Conservation (phyloP, 2,888 invertebrate species). For the Drosophila antonietae region DNA sequence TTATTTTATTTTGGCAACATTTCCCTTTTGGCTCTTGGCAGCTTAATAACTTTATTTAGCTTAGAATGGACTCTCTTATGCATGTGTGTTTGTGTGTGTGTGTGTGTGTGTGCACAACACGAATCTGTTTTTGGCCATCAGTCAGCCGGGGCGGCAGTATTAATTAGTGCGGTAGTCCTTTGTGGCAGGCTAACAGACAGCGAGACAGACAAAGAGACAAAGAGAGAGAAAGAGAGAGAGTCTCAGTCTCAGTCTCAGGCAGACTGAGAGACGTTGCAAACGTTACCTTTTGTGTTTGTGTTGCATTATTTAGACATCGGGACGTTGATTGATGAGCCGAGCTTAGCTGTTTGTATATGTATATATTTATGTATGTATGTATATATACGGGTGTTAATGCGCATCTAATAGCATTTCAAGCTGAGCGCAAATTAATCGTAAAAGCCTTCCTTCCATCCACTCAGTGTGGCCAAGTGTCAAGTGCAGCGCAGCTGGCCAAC, state of each 20-base stretch:
- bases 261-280: slow-evolving; percentile 5
- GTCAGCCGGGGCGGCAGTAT: slow-evolving; percentile 62
- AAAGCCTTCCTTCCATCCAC: background rate
- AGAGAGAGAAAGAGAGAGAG: background rate
- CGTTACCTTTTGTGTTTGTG: slow-evolving; percentile 37
- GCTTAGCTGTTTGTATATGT: slow-evolving; percentile 15
- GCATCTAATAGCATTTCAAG: slow-evolving; percentile 56
- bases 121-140: slow-evolving; percentile 46
- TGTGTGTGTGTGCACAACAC: slow-evolving; percentile 35
- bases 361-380: slow-evolving; percentile 2
- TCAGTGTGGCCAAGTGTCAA: slow-evolving; percentile 20
- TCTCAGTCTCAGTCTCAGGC: no score
- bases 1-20: slow-evolving; percentile 67
- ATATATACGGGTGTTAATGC: slow-evolving; percentile 61
- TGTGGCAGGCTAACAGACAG: slow-evolving; percentile 53
- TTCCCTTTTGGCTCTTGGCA: slow-evolving; percentile 51
- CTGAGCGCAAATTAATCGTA: slow-evolving; percentile 50
- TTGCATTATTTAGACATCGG: slow-evolving; percentile 77
- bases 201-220: slow-evolving; percentile 21
- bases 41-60: slow-evolving; percentile 78
- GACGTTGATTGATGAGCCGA: slow-evolving; percentile 70
- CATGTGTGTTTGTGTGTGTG: slow-evolving; percentile 8
- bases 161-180: slow-evolving; percentile 79
- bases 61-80: slow-evolving; percentile 52
- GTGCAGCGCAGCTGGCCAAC: background rate